These are phyloP conservation scores for Ambastaia sidthimunki DNA, from an alignment of 2,797 vertebrate genomes.

Conservation along the genomic window DNA sequence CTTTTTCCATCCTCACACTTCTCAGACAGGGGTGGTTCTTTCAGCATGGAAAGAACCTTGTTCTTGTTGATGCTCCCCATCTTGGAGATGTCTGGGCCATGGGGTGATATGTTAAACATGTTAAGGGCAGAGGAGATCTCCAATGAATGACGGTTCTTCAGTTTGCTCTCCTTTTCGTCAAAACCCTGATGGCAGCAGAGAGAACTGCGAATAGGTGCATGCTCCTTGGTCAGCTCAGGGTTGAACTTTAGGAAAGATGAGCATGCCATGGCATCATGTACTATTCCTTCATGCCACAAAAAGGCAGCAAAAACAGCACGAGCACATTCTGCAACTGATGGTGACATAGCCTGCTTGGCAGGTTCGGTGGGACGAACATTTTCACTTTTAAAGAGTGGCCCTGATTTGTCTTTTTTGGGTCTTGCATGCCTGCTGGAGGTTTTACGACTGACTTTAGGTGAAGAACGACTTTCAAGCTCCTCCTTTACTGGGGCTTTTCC, in stretches of 20 bases:
- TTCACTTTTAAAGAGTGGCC: slow-evolving; percentile 93
- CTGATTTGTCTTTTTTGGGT: slow-evolving; percentile 96
- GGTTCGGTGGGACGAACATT: slow-evolving; percentile 84
- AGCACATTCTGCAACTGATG: slow-evolving; percentile 95
- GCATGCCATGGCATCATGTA: slow-evolving; percentile 99
- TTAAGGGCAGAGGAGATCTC: slow-evolving; percentile 98
- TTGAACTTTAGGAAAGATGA: slow-evolving; percentile 99
- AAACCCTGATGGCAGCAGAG: slow-evolving; percentile 86
- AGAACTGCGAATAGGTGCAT: slow-evolving; percentile 93
- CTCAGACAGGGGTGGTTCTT: slow-evolving; percentile 94
- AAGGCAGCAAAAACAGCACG: slow-evolving; percentile 96
- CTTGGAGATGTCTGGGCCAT: slow-evolving; percentile 98
- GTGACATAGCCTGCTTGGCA: slow-evolving; percentile 98
- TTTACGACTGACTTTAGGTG: slow-evolving; percentile 97
- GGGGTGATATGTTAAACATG: slow-evolving; percentile 97
- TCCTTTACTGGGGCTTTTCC: slow-evolving; percentile 97
- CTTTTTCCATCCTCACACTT: slow-evolving; percentile 94
- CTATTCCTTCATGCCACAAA: slow-evolving; percentile 98
- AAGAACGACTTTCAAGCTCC: slow-evolving; percentile 90
- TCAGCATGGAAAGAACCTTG: slow-evolving; percentile 91
- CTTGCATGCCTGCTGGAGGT: slow-evolving; percentile 88
- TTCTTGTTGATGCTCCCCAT: slow-evolving; percentile 99
- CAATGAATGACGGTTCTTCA: slow-evolving; percentile 97
- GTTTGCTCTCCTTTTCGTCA: slow-evolving; percentile 94
- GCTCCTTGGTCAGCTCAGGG: slow-evolving; percentile 96